Base-by-base conservation (phyloP, 2,797 vertebrate genomes). In the Iguana delicatissima region DNA sequence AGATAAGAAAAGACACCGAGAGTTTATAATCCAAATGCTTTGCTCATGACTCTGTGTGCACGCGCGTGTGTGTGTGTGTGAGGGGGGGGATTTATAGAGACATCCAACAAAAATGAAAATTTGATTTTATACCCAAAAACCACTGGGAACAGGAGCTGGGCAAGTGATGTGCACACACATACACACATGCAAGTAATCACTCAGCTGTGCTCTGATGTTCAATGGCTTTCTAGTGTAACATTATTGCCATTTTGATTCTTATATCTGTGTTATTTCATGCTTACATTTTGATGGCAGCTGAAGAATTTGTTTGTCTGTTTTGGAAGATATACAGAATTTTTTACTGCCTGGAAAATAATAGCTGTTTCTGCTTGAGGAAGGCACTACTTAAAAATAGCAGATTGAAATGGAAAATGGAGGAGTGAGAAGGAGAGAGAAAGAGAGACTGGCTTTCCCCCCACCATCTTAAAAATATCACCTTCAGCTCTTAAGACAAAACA, bases 401-500 rank as follows among this genome's bases (percentile, higher is more conserved):
- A 1, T 62, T 1, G 20, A 0, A 86, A 6, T 0, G 86, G 80
- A 89, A 89, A 92, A 72, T 20, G 26, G 76, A 84, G 88, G 76
- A 38, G 67, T 4, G 42, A 86, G 29, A 18, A 55, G 55, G 29
- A 50, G 72, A 82, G 55, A 14, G 35, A 62, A n/a, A 64, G 46
- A 67, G 42, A 52, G 7, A 52, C 35, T 20, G 1, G 4, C 24
- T 6, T 4, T 86, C 92, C 46, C 84, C 89, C 80, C 84, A 6
- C 77, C 91, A 26, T 88, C 20, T 35, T 92, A 90, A 92, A 87
- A 92, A 85, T 4, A 35, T 77, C 85, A 0, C 77, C 18, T 85
- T 93, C 92, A 93, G 80, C 84, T 92, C 77, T 90, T 79, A 50
- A 94, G 85, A 89, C 79, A 91, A 95, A 96, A 85, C 73, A 92